Evolutionary conservation across 2,797 vertebrate genomes (phyloP).

Genomic region (Lacerta agilis): DNA sequence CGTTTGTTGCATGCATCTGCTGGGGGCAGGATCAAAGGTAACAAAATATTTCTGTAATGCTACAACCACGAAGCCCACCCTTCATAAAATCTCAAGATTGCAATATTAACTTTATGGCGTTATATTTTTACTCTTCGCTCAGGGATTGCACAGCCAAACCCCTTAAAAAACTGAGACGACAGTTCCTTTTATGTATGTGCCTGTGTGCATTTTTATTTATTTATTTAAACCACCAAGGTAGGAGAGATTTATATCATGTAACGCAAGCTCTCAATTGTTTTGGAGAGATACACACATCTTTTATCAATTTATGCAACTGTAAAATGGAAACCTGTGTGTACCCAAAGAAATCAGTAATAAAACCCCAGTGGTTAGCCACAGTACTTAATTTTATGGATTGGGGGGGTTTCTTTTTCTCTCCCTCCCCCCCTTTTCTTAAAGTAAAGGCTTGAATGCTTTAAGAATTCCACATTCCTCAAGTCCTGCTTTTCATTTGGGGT

Average conservation of each 20-base stretch:
- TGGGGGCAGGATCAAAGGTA: constrained; percentile 51
- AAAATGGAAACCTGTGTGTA: background rate
- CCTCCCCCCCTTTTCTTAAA: background rate
- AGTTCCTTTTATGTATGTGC: background rate
- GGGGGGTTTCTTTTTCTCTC: background rate
- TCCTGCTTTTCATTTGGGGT: constrained; percentile 56
- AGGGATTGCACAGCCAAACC: background rate
- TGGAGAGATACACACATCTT: background rate
- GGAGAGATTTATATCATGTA: background rate
- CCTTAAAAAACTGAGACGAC: background rate
- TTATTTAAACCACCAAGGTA: background rate
- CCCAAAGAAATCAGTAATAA: background rate
- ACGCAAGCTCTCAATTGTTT: background rate
- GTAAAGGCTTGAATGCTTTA: background rate
- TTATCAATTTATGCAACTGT: background rate
- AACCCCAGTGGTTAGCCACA: background rate
- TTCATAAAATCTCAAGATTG: background rate
- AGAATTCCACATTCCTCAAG: background rate
- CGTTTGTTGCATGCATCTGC: constrained; percentile 43
- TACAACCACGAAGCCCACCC: constrained; percentile 49
- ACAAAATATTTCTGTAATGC: constrained; percentile 63
- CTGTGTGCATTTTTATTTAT: background rate
- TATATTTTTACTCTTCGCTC: constrained; percentile 11
- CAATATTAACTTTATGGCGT: constrained; percentile 2
- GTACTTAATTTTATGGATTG: background rate